Evolutionary conservation across 1,140 invertebrate genomes (phyloP).

Genomic region (Anastrepha ludens): DNA sequence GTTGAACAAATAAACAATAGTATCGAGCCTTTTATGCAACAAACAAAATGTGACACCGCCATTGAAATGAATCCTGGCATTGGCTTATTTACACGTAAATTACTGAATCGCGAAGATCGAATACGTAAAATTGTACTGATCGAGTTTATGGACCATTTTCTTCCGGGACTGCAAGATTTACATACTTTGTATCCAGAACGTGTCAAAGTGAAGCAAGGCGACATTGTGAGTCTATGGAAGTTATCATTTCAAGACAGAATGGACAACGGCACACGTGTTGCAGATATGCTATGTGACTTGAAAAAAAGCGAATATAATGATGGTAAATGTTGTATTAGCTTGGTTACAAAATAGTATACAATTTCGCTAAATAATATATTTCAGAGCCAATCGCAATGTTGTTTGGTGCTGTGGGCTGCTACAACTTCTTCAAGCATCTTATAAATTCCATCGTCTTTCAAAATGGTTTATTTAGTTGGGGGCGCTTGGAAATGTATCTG

Average conservation of each 20-base stretch:
- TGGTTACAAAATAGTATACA: neutral
- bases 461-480: slow-evolving; percentile 74
- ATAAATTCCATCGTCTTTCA: slow-evolving; percentile 77
- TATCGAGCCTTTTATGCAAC: slow-evolving; percentile 66
- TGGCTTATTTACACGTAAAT: slow-evolving; percentile 75
- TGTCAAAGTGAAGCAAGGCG: slow-evolving; percentile 71
- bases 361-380: neutral
- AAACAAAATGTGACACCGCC: slow-evolving; percentile 69
- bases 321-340: slow-evolving; percentile 56
- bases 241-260: slow-evolving; percentile 77
- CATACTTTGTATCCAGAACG: slow-evolving; percentile 68
- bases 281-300: slow-evolving; percentile 74
- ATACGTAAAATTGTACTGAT: slow-evolving; percentile 72
- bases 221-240: slow-evolving; percentile 77
- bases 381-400: slow-evolving; percentile 75
- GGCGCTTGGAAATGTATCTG: slow-evolving; percentile 77
- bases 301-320: slow-evolving; percentile 63
- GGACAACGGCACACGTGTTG: slow-evolving; percentile 76
- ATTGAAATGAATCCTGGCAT: slow-evolving; percentile 77
- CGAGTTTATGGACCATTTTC: slow-evolving; percentile 74
- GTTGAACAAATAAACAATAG: slow-evolving; percentile 73
- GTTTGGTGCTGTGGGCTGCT: slow-evolving; percentile 76
- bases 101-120: slow-evolving; percentile 71
- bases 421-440: slow-evolving; percentile 76
- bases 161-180: slow-evolving; percentile 64